These are phyloP conservation scores for Agriopis leucophaearia DNA, from an alignment of 2,888 invertebrate genomes.

Conservation along the genomic window DNA sequence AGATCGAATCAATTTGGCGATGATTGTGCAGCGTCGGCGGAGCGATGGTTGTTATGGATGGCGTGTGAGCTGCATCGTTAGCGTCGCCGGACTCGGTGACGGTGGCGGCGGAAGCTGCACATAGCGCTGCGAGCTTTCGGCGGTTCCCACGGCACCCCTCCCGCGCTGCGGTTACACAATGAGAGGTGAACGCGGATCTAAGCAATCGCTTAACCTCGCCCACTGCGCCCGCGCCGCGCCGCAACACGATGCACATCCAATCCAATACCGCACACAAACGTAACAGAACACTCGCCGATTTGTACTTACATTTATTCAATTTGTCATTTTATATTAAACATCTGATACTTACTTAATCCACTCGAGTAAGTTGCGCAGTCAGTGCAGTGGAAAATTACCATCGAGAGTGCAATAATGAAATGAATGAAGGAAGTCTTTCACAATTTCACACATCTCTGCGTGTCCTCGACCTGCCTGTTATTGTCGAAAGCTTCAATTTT, in stretches of 20 bases:
- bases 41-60: constrained; percentile 57
- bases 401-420: constrained; percentile 21
- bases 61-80: constrained; percentile 75
- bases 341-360: constrained; percentile 23
- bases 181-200: constrained; percentile 86
- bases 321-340: constrained; percentile 43
- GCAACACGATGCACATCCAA: constrained; percentile 53
- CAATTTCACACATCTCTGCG: constrained; percentile 45
- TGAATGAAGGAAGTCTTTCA: constrained; percentile 46
- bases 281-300: constrained; percentile 40
- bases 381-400: constrained; percentile 43
- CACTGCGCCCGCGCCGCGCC: constrained; percentile 71
- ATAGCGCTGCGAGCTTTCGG: constrained; percentile 80
- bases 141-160: constrained; percentile 81
- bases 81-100: constrained; percentile 60
- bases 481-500: constrained; percentile 49
- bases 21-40: constrained; percentile 62
- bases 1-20: constrained; percentile 75
- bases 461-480: constrained; percentile 46
- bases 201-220: constrained; percentile 87
- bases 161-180: constrained; percentile 80
- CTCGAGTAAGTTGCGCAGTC: constrained; percentile 22
- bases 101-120: constrained; percentile 82
- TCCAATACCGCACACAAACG: constrained; percentile 41
- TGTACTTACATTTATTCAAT: constrained; percentile 46